Evolutionary conservation across 1,140 invertebrate genomes (phyloP), one percentile per base, ranked within the genome.

Genomic region (Leptinotarsa lineolata): DNA sequence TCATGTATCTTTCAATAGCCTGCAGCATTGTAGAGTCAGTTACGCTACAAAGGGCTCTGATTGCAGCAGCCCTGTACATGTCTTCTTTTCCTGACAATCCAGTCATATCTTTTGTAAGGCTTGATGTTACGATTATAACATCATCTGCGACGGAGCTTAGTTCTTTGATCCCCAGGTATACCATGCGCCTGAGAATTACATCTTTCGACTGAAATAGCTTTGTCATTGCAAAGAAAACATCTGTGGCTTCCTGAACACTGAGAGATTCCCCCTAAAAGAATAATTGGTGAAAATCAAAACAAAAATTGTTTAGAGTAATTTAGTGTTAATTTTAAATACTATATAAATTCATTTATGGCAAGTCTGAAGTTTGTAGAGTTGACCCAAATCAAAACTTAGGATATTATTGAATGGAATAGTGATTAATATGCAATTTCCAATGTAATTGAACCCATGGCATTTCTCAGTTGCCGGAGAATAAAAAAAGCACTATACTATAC

Each of bases 61-160:
- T 99, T 24, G 98, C 97, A 18, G 97, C 94, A 8, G 96, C 95
- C 77, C 97, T 86, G 82, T 99, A 99, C 63, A 96, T 86, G 86
- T 99, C 97, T 85, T 99, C 97, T 82, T 96, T 97, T 1, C 97
- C 96, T 64, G 97, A 99, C 97, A 99, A 99, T 1, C 97, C 96
- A 64, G 97, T 99, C 97, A 99, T 99, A 83, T 99, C 98, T 85
- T 99, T 99, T 8, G 97, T 99, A 65, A 99, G 87, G 81, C 95
- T 97, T 65, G 92, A 96, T 4, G 97, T 99, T 0, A 99, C 98
- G 82, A 99, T 99, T 75, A 99, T 99, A 3, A 99, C 97, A 91
- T 99, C 97, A 83, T 99, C 96, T 5, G 98, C 97, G 74, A 98
- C 89, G 18, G 90, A 90, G 80, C 95, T 96, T 78, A 99, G 86